Conservation (phyloP, 2,113 vertebrate species). For the Nerophis lumbriciformis region DNA sequence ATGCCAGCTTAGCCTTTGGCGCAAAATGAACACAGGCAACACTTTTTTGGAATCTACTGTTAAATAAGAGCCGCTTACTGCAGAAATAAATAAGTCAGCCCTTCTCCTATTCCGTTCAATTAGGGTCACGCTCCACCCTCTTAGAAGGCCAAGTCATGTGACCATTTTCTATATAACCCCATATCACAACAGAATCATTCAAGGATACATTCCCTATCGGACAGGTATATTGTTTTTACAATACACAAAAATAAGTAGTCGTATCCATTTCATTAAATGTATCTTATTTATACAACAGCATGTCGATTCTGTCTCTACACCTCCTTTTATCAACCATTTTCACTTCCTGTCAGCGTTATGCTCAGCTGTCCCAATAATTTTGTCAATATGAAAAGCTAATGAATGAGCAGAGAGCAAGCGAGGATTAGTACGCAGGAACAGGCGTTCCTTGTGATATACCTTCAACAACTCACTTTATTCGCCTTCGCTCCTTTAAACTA, state of each 20-base stretch:
- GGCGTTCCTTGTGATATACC: conserved; percentile 32
- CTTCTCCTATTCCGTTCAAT: too few species aligned
- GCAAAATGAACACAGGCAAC: not conserved
- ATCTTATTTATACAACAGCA: too few species aligned
- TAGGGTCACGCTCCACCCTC: too few species aligned
- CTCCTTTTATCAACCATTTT: not conserved
- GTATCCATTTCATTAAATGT: too few species aligned
- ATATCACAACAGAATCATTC: too few species aligned
- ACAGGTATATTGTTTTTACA: too few species aligned
- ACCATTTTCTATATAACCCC: too few species aligned
- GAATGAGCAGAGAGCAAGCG: conserved; percentile 20
- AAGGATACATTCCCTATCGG: too few species aligned
- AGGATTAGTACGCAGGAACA: conserved; percentile 17
- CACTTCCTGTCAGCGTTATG: not conserved
- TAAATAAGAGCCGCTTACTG: conserved; percentile 46
- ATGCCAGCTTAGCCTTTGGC: too few species aligned
- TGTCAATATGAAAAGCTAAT: conserved; percentile 36
- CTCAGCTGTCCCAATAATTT: not conserved
- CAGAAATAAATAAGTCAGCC: not conserved
- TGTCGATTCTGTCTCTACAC: too few species aligned
- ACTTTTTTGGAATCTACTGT: conserved; percentile 10
- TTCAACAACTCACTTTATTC: conserved; percentile 47
- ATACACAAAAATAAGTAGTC: too few species aligned
- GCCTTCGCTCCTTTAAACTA: conserved; percentile 33
- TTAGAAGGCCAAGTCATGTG: too few species aligned